Conservation (phyloP, 2,797 vertebrate species). For the Periparus ater region DNA sequence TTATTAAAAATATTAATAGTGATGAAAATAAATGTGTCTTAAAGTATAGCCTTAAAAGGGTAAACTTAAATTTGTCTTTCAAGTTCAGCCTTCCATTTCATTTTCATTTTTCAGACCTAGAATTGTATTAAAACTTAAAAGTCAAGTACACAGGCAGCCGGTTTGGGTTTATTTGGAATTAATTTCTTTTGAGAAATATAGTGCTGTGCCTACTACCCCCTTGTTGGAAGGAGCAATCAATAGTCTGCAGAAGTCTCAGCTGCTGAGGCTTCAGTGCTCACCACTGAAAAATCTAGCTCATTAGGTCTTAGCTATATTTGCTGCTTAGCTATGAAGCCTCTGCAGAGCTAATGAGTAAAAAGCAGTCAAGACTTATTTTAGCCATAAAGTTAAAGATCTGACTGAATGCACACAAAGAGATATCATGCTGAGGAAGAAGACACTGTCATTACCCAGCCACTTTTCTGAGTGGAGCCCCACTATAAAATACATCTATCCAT, state of each 20-base stretch:
- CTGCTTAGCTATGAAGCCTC: constrained; percentile 4
- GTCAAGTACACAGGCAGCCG: background rate
- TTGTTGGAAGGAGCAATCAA: background rate
- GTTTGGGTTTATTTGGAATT: background rate
- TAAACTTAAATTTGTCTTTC: background rate
- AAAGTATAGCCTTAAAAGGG: background rate
- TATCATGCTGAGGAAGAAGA: constrained; percentile 13
- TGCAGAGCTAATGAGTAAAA: constrained; percentile 22
- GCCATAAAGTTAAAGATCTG: constrained; percentile 17
- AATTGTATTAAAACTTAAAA: background rate
- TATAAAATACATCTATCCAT: background rate
- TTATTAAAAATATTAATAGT: background rate
- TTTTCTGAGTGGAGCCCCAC: background rate
- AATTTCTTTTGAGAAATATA: background rate
- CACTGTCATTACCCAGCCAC: background rate
- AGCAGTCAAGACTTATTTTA: constrained; percentile 27
- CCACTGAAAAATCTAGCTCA: constrained; percentile 7
- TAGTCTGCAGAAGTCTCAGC: background rate
- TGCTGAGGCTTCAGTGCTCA: background rate
- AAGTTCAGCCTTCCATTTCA: background rate
- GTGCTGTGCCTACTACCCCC: background rate
- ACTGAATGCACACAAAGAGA: background rate
- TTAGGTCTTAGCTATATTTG: constrained; percentile 6
- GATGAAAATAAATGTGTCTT: background rate
- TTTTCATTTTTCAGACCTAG: background rate